Evolutionary conservation across 2,113 vertebrate species (phyloP).

Genomic region (Alouatta palliata): DNA sequence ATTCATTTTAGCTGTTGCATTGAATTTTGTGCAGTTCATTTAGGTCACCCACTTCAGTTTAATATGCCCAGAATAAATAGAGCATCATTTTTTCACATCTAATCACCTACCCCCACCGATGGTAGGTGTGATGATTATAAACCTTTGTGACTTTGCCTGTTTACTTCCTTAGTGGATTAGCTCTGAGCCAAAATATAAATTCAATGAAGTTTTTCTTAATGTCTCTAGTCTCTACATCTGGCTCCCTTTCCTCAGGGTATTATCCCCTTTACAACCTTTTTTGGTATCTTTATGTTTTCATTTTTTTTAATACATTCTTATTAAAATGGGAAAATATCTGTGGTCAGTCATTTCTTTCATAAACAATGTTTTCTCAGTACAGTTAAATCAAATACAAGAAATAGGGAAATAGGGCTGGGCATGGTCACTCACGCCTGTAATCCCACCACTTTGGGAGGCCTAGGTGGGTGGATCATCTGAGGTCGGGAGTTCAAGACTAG

Average conservation of each 20-base stretch:
- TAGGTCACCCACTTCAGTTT: slow-evolving; percentile 61
- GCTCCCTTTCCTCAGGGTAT: not conserved
- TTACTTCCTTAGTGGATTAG: not conserved
- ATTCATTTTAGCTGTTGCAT: slow-evolving; percentile 69
- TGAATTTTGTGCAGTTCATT: slow-evolving; percentile 66
- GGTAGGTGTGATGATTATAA: not conserved
- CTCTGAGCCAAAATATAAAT: slow-evolving; percentile 27
- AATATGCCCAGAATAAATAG: slow-evolving; percentile 60
- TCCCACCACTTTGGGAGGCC: too few species aligned
- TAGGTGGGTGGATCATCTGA: too few species aligned
- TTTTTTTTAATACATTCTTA: not conserved
- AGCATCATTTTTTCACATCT: slow-evolving; percentile 16
- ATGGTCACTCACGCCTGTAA: too few species aligned
- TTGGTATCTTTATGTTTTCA: not conserved
- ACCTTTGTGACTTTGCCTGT: not conserved
- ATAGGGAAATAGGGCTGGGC: not conserved
- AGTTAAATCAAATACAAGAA: not conserved
- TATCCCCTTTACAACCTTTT: not conserved
- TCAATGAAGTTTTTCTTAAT: not conserved
- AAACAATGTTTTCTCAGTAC: not conserved
- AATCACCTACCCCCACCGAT: not conserved
- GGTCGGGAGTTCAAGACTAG: too few species aligned
- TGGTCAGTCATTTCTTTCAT: not conserved
- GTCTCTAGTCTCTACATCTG: not conserved
- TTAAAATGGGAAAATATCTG: not conserved